These are phyloP conservation scores for Epinephelus lanceolatus DNA, from an alignment of 2,113 vertebrate genomes.

Conservation along the genomic window DNA sequence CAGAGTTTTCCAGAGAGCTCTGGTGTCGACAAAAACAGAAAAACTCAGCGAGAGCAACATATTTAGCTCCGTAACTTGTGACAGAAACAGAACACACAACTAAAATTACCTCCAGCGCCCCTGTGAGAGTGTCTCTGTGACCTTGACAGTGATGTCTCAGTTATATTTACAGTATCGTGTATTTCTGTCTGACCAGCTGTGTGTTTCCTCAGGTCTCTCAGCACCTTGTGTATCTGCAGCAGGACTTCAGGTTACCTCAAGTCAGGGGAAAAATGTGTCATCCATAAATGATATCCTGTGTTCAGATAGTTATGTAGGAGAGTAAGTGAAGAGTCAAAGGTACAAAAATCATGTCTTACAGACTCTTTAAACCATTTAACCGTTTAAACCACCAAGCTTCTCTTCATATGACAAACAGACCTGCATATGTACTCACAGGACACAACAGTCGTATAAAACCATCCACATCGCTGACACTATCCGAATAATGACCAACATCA, in stretches of 20 bases:
- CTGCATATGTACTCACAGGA: too few relatives aligned
- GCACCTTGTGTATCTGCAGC: slow-evolving; percentile 2
- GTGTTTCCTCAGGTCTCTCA: slow-evolving; percentile 20
- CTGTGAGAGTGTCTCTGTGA: neutral
- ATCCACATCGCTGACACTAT: too few relatives aligned
- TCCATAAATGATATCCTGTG: neutral
- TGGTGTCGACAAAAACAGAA: neutral
- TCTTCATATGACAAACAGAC: too few relatives aligned
- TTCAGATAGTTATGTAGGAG: too few relatives aligned
- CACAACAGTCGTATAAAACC: too few relatives aligned
- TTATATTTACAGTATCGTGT: slow-evolving; percentile 11
- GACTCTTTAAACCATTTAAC: too few relatives aligned
- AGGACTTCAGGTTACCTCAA: neutral
- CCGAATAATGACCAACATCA: too few relatives aligned
- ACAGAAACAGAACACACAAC: slow-evolving; percentile 35
- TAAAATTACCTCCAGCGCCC: slow-evolving; percentile 7
- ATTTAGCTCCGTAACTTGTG: neutral
- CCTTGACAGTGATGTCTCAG: slow-evolving; percentile 33
- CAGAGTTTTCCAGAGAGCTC: too few relatives aligned
- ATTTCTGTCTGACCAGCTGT: slow-evolving; percentile 52
- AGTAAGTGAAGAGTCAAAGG: too few relatives aligned
- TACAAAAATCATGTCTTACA: too few relatives aligned
- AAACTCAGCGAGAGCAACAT: slow-evolving; percentile 5
- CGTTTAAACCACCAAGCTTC: too few relatives aligned
- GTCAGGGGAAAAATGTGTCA: neutral